phyloP scores from a whole-genome alignment of 2,113 vertebrate species.

The Trichechus manatus region DNA sequence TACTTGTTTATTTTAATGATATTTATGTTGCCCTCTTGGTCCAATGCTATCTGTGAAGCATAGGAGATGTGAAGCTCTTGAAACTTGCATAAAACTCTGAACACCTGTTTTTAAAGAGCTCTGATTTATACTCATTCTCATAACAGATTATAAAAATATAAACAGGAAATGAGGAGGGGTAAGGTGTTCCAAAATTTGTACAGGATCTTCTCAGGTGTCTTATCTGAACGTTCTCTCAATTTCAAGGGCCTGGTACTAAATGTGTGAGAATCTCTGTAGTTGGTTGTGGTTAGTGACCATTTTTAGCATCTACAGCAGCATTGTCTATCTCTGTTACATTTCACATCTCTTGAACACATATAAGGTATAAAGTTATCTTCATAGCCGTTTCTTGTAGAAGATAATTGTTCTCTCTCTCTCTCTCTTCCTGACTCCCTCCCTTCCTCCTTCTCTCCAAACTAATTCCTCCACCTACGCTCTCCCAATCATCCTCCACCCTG shows the following conservation, averaged over 20 bases:
- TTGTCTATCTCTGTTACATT: background rate
- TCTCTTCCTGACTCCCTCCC: background rate
- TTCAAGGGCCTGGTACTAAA: conserved; percentile 14
- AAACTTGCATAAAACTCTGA: conserved; percentile 42
- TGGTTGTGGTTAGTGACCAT: background rate
- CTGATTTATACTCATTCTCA: conserved; percentile 19
- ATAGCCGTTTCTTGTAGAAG: background rate
- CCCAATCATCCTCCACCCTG: background rate
- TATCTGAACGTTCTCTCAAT: conserved; percentile 13
- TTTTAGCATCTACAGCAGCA: background rate
- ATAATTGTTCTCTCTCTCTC: background rate
- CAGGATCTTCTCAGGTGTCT: background rate
- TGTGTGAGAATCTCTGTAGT: background rate
- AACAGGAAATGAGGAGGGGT: conserved; percentile 7
- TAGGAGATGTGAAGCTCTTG: background rate
- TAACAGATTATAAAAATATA: conserved; percentile 39
- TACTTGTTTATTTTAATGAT: background rate
- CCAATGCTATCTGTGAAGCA: background rate
- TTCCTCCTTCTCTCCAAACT: background rate
- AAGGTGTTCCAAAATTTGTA: background rate
- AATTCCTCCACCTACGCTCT: background rate
- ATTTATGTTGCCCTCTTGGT: background rate
- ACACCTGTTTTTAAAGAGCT: conserved; percentile 32
- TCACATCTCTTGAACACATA: background rate
- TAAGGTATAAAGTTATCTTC: background rate